Conservation (phyloP, 2,113 vertebrate genomes). For the Stictonetta naevosa region DNA sequence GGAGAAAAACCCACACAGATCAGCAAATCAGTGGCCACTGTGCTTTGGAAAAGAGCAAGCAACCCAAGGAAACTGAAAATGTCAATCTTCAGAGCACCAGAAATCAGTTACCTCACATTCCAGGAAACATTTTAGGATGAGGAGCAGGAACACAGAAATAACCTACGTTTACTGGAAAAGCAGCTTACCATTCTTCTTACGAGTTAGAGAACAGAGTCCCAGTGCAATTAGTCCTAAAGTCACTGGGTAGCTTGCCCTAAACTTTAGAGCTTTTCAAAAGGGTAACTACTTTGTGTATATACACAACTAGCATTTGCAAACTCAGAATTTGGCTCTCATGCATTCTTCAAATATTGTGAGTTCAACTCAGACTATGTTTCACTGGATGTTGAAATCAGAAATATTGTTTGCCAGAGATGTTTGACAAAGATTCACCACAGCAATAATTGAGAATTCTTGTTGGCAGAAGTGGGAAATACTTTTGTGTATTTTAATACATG, state of each 20-base stretch:
- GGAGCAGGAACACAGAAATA: background rate
- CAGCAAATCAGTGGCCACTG: background rate
- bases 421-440: background rate
- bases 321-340: background rate
- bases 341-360: background rate
- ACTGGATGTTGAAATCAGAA: background rate
- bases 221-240: background rate
- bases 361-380: background rate
- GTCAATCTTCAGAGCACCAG: background rate
- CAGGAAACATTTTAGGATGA: background rate
- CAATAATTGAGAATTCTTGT: background rate
- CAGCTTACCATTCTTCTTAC: background rate
- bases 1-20: background rate
- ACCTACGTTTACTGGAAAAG: background rate
- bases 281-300: background rate
- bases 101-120: background rate
- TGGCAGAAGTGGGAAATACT: background rate
- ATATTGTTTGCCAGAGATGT: background rate
- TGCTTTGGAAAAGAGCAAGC: background rate
- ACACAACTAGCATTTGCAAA: background rate
- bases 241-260: background rate
- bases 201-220: background rate
- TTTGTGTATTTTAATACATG: background rate
- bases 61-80: background rate
- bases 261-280: background rate